Conservation (phyloP, 37 sponge, comb jelly and placozoan genomes). For the Diacarnus erythraeanus region DNA sequence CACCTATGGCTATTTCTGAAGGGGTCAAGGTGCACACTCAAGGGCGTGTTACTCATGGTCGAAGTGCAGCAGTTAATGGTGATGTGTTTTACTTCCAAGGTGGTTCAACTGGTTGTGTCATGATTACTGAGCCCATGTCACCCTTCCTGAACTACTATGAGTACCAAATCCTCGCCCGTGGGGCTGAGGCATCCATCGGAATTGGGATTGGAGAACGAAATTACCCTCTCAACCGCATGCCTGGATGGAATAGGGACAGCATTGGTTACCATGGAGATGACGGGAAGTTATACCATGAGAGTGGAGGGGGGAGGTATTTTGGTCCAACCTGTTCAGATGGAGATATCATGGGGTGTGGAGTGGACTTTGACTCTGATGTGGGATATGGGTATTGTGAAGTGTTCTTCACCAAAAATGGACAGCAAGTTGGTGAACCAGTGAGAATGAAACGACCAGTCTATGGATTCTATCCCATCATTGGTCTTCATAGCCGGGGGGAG, state of each 20-base stretch:
- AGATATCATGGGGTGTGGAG: constrained; percentile 81
- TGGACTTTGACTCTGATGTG: constrained; percentile 49
- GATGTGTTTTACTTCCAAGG: constrained; percentile 54
- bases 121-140: constrained; percentile 72
- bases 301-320: constrained; percentile 58
- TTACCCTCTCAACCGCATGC: constrained; percentile 67
- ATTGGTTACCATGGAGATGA: constrained; percentile 87
- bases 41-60: constrained; percentile 15
- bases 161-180: constrained; percentile 51
- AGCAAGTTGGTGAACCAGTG: constrained; percentile 49
- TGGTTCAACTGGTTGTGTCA: constrained; percentile 62
- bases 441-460: constrained; percentile 65
- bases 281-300: constrained; percentile 61
- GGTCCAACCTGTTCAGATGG: constrained; percentile 71
- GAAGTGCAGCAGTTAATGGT: constrained; percentile 41
- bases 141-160: constrained; percentile 81
- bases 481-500: constrained; percentile 79
- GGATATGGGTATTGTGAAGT: constrained; percentile 52
- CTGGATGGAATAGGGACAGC: constrained; percentile 72
- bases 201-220: constrained; percentile 54
- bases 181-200: constrained; percentile 52
- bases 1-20: not conserved
- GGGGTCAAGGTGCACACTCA: constrained; percentile 44
- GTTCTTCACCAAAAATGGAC: constrained; percentile 91
- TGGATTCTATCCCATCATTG: constrained; percentile 80